Evolutionary conservation across 2,888 invertebrate genomes (phyloP).

Genomic region (Agriopis marginaria): DNA sequence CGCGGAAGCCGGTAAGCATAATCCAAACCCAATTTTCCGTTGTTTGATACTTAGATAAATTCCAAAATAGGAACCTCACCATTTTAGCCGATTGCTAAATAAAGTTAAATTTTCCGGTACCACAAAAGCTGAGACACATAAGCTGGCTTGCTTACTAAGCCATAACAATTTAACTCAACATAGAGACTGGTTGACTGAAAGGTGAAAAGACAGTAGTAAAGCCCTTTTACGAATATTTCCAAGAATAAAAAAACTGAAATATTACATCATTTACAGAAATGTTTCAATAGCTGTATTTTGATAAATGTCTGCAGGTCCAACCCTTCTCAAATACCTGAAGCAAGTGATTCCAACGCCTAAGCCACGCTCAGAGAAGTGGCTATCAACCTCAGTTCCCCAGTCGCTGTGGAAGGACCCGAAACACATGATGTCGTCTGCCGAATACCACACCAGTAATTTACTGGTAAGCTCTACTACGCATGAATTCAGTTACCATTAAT

Average conservation of each 20-base stretch:
- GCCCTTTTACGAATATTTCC: neutral
- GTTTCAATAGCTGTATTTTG: no score
- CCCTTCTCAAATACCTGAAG: constrained; percentile 87
- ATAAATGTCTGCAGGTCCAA: constrained; percentile 81
- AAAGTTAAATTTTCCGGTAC: no score
- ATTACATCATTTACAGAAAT: no score
- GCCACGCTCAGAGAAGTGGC: constrained; percentile 91
- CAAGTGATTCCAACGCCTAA: constrained; percentile 89
- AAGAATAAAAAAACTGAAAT: no score
- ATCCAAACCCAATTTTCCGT: neutral
- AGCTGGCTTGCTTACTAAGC: no score
- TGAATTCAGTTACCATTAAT: neutral
- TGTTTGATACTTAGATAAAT: no score
- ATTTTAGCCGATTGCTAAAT: neutral
- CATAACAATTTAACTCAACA: no score
- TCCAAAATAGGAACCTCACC: no score
- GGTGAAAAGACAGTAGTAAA: no score
- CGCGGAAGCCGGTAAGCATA: constrained; percentile 84
- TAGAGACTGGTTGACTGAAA: no score
- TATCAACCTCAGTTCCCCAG: constrained; percentile 93
- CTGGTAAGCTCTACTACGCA: constrained; percentile 78
- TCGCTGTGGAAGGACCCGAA: constrained; percentile 89
- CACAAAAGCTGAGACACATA: no score
- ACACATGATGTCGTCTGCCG: constrained; percentile 91
- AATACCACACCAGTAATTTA: constrained; percentile 95